phyloP scores from a whole-genome alignment of 2,797 vertebrate species.

The Buceros bicornis region DNA sequence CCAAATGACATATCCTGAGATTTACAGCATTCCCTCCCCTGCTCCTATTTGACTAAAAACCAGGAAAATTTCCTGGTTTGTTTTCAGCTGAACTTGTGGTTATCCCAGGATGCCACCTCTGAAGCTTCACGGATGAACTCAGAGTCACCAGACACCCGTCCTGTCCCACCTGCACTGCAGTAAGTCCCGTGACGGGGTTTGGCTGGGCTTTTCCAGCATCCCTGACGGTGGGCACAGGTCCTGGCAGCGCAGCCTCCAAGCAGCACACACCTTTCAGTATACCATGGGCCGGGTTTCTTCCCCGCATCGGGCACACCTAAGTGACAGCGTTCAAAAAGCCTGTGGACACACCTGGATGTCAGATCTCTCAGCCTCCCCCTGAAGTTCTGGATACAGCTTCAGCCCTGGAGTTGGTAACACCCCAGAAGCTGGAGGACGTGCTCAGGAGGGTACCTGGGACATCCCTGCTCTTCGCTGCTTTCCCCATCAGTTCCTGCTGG shows the following conservation, averaged over 20 bases:
- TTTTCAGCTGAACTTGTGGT: not conserved
- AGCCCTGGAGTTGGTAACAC: not conserved
- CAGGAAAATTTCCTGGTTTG: not conserved
- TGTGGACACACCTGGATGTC: not conserved
- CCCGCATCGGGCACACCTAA: fast-evolving
- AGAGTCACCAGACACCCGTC: not conserved
- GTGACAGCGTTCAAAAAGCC: not conserved
- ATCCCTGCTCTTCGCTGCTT: not conserved
- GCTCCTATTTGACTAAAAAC: not conserved
- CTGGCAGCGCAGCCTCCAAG: not conserved
- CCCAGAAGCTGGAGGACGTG: not conserved
- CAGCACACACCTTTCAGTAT: not conserved
- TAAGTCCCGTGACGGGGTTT: fast-evolving
- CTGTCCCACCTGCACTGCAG: not conserved
- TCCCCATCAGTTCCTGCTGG: not conserved
- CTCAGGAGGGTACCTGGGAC: not conserved
- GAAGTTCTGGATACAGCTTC: not conserved
- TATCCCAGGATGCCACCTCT: not conserved
- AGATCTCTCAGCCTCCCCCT: not conserved
- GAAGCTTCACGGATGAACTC: not conserved
- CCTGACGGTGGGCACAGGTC: not conserved
- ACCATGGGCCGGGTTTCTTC: not conserved
- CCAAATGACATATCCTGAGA: not conserved
- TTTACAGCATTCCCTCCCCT: not conserved
- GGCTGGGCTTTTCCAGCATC: not conserved